These are phyloP conservation scores for Tenthredo amoena DNA, from an alignment of 2,888 invertebrate species.

Conservation along the genomic window DNA sequence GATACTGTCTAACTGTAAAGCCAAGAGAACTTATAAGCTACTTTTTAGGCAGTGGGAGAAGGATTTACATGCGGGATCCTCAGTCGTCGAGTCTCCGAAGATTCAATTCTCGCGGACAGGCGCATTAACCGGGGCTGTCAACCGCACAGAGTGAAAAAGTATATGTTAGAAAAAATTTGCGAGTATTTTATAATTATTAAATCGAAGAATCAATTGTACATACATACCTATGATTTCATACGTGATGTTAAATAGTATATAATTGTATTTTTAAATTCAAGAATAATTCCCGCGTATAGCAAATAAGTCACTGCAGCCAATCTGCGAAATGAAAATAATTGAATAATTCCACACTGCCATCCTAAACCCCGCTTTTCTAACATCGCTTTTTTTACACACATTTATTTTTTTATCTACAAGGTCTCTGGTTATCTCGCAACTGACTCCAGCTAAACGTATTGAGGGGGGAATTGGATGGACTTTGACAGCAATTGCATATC, in stretches of 20 bases:
- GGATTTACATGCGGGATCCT: neutral
- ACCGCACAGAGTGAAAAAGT: neutral
- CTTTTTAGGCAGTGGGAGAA: neutral
- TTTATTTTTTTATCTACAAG: slow-evolving; percentile 5
- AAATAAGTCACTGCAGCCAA: neutral
- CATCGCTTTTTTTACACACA: neutral
- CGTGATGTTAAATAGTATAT: neutral
- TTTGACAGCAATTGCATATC: slow-evolving; percentile 46
- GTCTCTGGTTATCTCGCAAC: neutral
- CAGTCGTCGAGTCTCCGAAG: neutral
- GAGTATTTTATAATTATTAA: neutral
- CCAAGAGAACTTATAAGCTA: neutral
- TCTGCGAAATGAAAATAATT: slow-evolving; percentile 10
- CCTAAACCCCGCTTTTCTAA: neutral
- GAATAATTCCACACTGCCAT: slow-evolving; percentile 8
- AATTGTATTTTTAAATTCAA: neutral
- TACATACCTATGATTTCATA: neutral
- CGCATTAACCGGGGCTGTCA: neutral
- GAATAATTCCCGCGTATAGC: neutral
- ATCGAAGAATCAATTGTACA: neutral
- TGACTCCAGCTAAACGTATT: neutral
- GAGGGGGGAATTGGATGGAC: slow-evolving; percentile 42
- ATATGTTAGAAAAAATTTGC: neutral
- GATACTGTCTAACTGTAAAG: neutral
- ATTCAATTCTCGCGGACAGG: neutral